Percentiles rank a stretch among this genome's conserved stretches.
phyloP scores from a whole-genome alignment of 1,140 invertebrate species.

The Eulimnadia texana region DNA sequence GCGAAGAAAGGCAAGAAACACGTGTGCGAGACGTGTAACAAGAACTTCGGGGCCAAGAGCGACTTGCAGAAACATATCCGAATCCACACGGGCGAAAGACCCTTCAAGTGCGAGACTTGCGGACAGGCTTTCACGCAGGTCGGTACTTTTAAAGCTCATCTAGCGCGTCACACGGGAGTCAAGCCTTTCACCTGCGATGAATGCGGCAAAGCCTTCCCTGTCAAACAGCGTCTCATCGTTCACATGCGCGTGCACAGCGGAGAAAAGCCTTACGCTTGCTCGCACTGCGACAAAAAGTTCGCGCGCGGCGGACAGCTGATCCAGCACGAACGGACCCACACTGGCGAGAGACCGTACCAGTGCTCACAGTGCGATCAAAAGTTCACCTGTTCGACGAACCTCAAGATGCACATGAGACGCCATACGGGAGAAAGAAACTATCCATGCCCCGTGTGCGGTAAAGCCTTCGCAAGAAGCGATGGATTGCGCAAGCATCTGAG shows the following conservation, averaged over 20 bases:
- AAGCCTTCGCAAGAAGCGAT: slow-evolving; percentile 51
- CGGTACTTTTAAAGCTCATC: slow-evolving; percentile 21
- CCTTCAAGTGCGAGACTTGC: slow-evolving; percentile 79
- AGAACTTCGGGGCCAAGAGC: slow-evolving; percentile 5
- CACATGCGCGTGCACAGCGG: slow-evolving; percentile 71
- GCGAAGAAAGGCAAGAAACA: slow-evolving; percentile 1
- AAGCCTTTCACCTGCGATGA: slow-evolving; percentile 51
- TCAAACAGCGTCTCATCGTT: slow-evolving; percentile 54
- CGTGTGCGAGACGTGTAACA: slow-evolving; percentile 11
- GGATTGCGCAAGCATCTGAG: slow-evolving; percentile 67
- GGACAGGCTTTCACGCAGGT: slow-evolving; percentile 46
- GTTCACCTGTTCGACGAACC: slow-evolving; percentile 62
- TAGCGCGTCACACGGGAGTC: slow-evolving; percentile 42
- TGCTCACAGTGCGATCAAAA: slow-evolving; percentile 61
- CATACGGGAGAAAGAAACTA: slow-evolving; percentile 79
- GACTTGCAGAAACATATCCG: slow-evolving; percentile 16
- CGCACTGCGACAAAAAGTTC: slow-evolving; percentile 21
- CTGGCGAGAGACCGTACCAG: slow-evolving; percentile 36
- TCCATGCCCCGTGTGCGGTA: slow-evolving; percentile 67
- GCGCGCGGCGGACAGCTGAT: slow-evolving; percentile 21
- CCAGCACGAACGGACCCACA: slow-evolving; percentile 24
- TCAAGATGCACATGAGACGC: slow-evolving; percentile 53
- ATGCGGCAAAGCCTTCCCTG: slow-evolving; percentile 55
- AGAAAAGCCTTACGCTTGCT: slow-evolving; percentile 55
- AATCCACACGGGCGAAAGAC: slow-evolving; percentile 15